Percentiles rank a stretch among this genome's conserved stretches.
These are phyloP conservation scores for Neogale vison DNA, from an alignment of 2,113 vertebrate genomes.

Conservation along the genomic window DNA sequence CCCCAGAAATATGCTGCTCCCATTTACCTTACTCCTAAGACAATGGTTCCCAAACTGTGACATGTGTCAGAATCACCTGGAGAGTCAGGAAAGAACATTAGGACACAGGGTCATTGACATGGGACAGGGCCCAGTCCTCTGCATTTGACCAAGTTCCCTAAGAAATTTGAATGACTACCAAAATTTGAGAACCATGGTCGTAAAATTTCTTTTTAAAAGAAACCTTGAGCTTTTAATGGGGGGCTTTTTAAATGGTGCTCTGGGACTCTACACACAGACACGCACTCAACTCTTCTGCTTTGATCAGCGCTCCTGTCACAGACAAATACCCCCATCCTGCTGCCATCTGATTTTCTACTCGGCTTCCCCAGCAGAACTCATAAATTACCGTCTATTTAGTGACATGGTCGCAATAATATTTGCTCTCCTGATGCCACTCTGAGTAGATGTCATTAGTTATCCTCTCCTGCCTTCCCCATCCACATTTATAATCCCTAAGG, in stretches of 20 bases:
- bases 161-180: neutral
- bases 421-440: conserved; percentile 79
- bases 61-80: neutral
- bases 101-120: neutral
- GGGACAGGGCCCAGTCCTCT: neutral
- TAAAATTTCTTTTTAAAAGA: neutral
- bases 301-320: conserved; percentile 68
- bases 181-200: neutral
- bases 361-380: conserved; percentile 73
- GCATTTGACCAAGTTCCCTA: neutral
- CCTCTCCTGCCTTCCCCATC: conserved; percentile 65
- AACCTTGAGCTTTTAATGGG: neutral
- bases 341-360: conserved; percentile 76
- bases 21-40: neutral
- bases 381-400: conserved; percentile 82
- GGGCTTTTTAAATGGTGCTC: neutral
- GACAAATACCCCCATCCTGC: conserved; percentile 66
- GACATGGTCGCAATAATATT: conserved; percentile 80
- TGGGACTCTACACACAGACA: neutral
- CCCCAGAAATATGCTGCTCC: neutral
- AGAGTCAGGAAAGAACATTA: neutral
- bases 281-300: neutral
- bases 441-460: conserved; percentile 76
- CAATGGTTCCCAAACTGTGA: neutral
- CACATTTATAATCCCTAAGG: conserved; percentile 60